Evolutionary conservation across 2,888 invertebrate species (phyloP).

Genomic region (Autographa gamma): DNA sequence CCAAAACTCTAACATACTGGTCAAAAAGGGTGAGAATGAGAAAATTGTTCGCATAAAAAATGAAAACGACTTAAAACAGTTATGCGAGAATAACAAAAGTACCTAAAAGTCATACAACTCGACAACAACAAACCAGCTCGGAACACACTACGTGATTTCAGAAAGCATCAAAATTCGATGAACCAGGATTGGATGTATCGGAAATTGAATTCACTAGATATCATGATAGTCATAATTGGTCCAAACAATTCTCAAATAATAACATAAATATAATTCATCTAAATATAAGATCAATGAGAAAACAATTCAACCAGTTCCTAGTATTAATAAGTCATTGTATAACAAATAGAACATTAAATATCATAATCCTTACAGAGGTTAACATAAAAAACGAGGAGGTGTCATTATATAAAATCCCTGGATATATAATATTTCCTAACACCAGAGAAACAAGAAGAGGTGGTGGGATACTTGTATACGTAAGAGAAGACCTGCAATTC

Average conservation of each 20-base stretch:
- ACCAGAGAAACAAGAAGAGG: no score
- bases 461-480: no score
- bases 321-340: slow-evolving; percentile 7
- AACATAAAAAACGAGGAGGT: no score
- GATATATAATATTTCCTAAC: no score
- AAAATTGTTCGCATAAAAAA: slow-evolving; percentile 3
- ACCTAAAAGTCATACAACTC: background rate
- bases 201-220: slow-evolving; percentile 7
- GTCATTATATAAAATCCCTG: no score
- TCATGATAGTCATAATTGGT: background rate
- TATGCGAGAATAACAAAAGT: background rate
- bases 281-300: slow-evolving; percentile 12
- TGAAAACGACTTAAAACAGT: background rate
- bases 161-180: slow-evolving; percentile 4
- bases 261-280: slow-evolving; percentile 8
- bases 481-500: no score
- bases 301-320: slow-evolving; percentile 10
- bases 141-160: slow-evolving; percentile 15
- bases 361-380: no score
- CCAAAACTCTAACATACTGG: slow-evolving; percentile 23
- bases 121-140: background rate
- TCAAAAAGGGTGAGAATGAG: slow-evolving; percentile 14
- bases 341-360: slow-evolving; percentile 3
- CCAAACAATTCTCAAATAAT: slow-evolving; percentile 6
- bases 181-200: background rate